Conservation (phyloP, 2,797 vertebrate species). For the Muraenolepis orangiensis region DNA sequence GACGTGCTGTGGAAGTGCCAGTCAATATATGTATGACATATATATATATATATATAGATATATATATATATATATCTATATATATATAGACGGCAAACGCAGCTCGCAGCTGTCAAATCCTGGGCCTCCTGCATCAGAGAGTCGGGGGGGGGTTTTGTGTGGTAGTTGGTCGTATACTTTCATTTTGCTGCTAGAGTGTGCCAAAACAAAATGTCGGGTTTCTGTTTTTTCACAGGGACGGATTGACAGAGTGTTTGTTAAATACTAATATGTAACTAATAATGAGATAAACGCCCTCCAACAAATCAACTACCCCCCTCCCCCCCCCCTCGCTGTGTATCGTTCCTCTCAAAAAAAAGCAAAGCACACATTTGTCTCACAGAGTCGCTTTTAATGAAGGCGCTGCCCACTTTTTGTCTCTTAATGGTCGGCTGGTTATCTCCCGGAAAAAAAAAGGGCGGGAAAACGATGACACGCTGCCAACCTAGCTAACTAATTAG, state of each 20-base stretch:
- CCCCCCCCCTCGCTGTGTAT: background rate
- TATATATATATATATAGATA: conserved; percentile 3
- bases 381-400: background rate
- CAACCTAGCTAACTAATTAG: conserved; percentile 2
- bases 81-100: conserved; percentile 13
- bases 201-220: background rate
- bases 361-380: background rate
- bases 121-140: background rate
- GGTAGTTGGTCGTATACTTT: background rate
- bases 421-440: background rate
- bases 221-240: background rate
- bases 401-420: background rate
- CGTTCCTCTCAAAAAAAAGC: background rate
- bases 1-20: conserved; percentile 31
- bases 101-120: conserved; percentile 20
- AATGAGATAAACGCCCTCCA: background rate
- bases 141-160: conserved; percentile 21
- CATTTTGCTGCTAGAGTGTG: background rate
- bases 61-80: conserved; percentile 9
- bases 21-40: conserved; percentile 27
- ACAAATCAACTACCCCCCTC: background rate
- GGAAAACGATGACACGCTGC: background rate
- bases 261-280: no score
- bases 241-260: background rate
- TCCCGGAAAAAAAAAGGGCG: background rate